Percentiles rank a stretch among this genome's conserved stretches.
phyloP scores from a whole-genome alignment of 1,140 invertebrate species.

The Palaemon carinicauda region DNA sequence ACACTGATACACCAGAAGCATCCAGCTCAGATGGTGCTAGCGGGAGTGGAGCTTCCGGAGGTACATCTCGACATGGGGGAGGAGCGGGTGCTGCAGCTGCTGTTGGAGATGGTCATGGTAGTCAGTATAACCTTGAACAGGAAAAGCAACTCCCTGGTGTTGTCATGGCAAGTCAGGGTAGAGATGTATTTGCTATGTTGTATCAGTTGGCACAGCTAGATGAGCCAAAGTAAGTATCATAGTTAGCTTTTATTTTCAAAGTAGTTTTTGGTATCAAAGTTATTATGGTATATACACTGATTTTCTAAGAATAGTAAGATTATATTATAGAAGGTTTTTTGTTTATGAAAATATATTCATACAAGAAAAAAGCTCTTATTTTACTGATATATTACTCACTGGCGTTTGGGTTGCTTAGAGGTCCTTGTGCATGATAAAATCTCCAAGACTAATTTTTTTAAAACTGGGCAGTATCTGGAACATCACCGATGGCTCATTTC shows the following conservation, averaged over 20 bases:
- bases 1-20: conserved; percentile 39
- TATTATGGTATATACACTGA: too few species aligned
- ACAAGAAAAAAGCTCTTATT: too few species aligned
- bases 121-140: conserved; percentile 61
- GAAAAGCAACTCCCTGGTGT: conserved; percentile 70
- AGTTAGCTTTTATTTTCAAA: not conserved
- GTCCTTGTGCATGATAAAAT: too few species aligned
- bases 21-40: conserved; percentile 7
- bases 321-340: too few species aligned
- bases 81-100: conserved; percentile 28
- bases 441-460: too few species aligned
- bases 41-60: not conserved
- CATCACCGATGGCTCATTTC: too few species aligned
- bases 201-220: conserved; percentile 68
- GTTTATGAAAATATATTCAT: too few species aligned
- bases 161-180: conserved; percentile 67
- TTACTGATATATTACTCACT: too few species aligned
- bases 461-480: too few species aligned
- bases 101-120: conserved; percentile 39
- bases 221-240: conserved; percentile 65
- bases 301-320: too few species aligned
- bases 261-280: too few species aligned
- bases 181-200: conserved; percentile 69
- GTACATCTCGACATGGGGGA: not conserved
- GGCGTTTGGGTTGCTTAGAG: too few species aligned